These are phyloP conservation scores for Xanthia icteritia DNA, from an alignment of 2,888 invertebrate genomes.

Conservation along the genomic window DNA sequence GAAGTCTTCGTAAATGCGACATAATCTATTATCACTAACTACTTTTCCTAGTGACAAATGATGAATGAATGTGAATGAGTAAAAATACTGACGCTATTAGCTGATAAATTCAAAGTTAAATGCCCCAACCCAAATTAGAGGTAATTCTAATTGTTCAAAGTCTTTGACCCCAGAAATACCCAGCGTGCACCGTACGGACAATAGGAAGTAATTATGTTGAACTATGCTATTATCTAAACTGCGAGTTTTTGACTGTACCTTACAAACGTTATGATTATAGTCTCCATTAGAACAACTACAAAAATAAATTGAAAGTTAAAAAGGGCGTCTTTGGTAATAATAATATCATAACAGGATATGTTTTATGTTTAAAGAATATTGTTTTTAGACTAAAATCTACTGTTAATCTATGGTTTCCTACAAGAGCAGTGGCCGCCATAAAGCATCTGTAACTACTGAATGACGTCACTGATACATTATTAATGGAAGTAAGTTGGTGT, in stretches of 20 bases:
- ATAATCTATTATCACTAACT: not conserved
- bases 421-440: not conserved
- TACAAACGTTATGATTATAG: not conserved
- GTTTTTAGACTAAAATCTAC: not conserved
- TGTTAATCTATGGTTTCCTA: too few relatives aligned
- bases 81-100: not conserved
- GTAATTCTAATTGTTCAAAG: slow-evolving; percentile 17
- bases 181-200: not conserved
- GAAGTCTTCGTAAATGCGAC: not conserved
- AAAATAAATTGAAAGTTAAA: not conserved
- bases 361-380: not conserved
- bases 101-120: slow-evolving; percentile 2
- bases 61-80: not conserved
- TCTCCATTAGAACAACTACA: not conserved
- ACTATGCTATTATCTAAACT: slow-evolving; percentile 33
- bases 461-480: not conserved
- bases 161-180: slow-evolving; percentile 25
- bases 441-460: not conserved
- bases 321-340: not conserved
- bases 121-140: not conserved
- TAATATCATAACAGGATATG: not conserved
- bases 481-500: too few relatives aligned
- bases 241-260: not conserved
- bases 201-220: slow-evolving; percentile 39
- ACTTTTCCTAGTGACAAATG: not conserved